Percentiles rank a stretch among this genome's conserved stretches.
These are phyloP conservation scores for Leontocebus nigricollis DNA, from an alignment of 2,797 vertebrate species.

Conservation along the genomic window DNA sequence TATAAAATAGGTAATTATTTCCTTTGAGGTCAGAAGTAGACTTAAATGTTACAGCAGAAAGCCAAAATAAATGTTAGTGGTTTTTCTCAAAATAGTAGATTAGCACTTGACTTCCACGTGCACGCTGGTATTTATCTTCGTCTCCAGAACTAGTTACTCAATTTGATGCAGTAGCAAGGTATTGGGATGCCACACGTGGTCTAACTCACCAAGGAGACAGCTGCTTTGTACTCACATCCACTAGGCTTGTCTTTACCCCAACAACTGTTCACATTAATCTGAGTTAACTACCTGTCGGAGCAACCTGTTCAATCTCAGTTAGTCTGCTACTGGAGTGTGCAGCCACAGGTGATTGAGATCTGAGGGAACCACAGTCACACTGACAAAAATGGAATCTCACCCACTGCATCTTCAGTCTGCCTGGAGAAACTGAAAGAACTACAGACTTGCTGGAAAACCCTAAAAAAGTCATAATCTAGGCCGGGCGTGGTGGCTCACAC, in stretches of 20 bases:
- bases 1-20: conserved; percentile 58
- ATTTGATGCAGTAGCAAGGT: not conserved
- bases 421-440: not conserved
- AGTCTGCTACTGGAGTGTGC: fast-evolving
- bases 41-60: conserved; percentile 1
- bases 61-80: conserved; percentile 40
- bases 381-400: not conserved
- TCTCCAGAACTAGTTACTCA: not conserved
- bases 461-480: no score
- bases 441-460: not conserved
- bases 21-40: conserved; percentile 57
- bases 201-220: not conserved
- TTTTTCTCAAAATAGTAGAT: conserved; percentile 52
- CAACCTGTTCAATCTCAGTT: not conserved
- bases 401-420: not conserved
- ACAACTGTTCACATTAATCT: not conserved
- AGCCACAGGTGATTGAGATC: not conserved
- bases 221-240: not conserved
- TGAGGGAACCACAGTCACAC: not conserved
- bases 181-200: not conserved
- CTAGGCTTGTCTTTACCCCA: not conserved
- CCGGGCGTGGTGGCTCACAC: no score
- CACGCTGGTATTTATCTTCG: not conserved
- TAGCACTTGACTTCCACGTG: conserved; percentile 42
- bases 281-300: not conserved